phyloP scores from a whole-genome alignment of 2,888 invertebrate genomes.

The Diogma glabrata region DNA sequence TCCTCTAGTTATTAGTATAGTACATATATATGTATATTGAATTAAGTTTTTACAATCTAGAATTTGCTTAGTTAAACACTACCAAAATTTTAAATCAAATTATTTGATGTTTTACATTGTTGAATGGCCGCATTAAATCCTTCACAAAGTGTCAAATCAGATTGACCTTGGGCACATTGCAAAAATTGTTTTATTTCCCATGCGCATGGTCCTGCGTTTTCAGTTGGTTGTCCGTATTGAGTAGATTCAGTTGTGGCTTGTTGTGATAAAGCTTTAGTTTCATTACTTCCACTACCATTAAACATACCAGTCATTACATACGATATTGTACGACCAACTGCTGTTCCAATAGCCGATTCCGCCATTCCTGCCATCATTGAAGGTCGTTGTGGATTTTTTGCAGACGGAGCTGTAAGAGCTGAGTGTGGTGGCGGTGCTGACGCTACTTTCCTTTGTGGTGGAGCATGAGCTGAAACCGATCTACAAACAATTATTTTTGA shows the following conservation, averaged over 20 bases:
- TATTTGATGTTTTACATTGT: conserved; percentile 81
- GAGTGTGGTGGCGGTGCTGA: conserved; percentile 48
- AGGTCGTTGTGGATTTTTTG: conserved; percentile 59
- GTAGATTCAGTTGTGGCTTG: conserved; percentile 35
- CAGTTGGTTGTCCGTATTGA: conserved; percentile 39
- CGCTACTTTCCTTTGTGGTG: conserved; percentile 28
- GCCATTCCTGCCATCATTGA: conserved; percentile 95
- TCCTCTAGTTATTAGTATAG: too few species aligned
- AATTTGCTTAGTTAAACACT: too few species aligned
- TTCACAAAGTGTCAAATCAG: conserved; percentile 83
- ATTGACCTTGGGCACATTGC: conserved; percentile 84
- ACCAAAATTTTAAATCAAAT: conserved; percentile 40
- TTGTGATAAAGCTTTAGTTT: conserved; percentile 36
- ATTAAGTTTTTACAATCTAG: too few species aligned
- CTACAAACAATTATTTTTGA: conserved; percentile 10
- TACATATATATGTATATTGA: too few species aligned
- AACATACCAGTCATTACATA: conserved; percentile 82
- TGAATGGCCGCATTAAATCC: conserved; percentile 96
- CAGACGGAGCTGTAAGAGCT: conserved; percentile 54
- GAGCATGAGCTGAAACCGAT: conserved; percentile 20
- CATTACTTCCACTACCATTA: conserved; percentile 37
- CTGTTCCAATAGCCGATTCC: conserved; percentile 94
- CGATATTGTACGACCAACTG: conserved; percentile 89
- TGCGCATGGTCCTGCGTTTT: conserved; percentile 66
- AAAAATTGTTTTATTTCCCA: conserved; percentile 95